Evolutionary conservation across 2,113 vertebrate genomes (phyloP), one percentile per base, ranked within the genome.

Genomic region (Murina feae): DNA sequence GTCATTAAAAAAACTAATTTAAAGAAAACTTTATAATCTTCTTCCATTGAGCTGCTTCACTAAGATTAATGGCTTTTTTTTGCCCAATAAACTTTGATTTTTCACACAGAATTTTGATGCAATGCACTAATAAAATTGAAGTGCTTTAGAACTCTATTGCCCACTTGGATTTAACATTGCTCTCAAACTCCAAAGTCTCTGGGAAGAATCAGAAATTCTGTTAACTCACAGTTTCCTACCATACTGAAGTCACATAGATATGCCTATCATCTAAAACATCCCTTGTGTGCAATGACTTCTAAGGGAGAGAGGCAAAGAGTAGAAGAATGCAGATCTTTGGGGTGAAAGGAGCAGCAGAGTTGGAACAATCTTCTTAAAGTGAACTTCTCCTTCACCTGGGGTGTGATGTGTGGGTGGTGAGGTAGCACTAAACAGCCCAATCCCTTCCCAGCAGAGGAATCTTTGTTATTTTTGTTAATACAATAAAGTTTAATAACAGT

Each of bases 1-100:
- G 14, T 32, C 17, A 82, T 39, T 37, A 60, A 39, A 58, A 47
- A 16, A 60, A 3, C 14, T 51, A 35, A 6, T n/a, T 69, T 76
- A 91, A 84, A 53, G 32, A 66, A 49, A 82, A 82, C 9, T 63
- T 94, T 35, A 42, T 58, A 17, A 30, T 35, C 28, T 58, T 79
- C 32, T 10, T 76, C 21, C 10, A 9, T 28, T 9, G 35, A 47
- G 14, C 1, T 13, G 2, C 12, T 94, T 80, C 66, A 82, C 25
- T 88, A 69, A 49, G 23, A 63, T 4, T 60, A 14, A 89, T 49
- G 21, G 4, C 4, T 35, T 68, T 42, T 68, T 42, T 86, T 63
- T 90, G 44, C 35, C 49, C 21, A 32, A 75, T 66, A 74, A 81
- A 90, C 39, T 21, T 35, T 75, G 14, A 35, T 76, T 80, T 55